Base-by-base conservation (phyloP, 2,888 invertebrate species). In the Meandrusa payeni region DNA sequence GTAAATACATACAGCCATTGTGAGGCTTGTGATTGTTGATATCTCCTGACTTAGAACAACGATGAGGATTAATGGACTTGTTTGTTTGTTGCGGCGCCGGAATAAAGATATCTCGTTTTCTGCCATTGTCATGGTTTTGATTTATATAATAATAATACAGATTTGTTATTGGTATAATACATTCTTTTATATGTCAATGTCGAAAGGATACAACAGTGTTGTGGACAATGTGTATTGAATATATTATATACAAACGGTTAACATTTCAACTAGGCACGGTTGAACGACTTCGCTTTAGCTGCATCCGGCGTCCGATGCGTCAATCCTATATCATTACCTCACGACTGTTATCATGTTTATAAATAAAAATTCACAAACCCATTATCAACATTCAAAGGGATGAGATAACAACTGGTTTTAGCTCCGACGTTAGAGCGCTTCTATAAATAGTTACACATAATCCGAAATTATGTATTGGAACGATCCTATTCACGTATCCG, bases 361-460 rank as follows among this genome's bases (percentile, higher is more conserved):
- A 41, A 41, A 41, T 29, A 34, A 23, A 6, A 23, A 33, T 15
- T 11, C 5, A 10, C 23, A 17, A 31, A 5, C 23, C 17, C 3
- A 24, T 15, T 17, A 24, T 24, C 19, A 43, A 15, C 19, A 24
- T 29, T 9, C 5, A 17, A 23, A 36, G 29, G 36, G 36, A 26
- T 43, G 42, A 37, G 28, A 37, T 20, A 37, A 31, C 26, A 31
- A 32, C 12, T 37, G 17, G 13, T 37, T 26, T 26, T 32, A 42
- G 42, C 23, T 22, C 15, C 3, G 15, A 41, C 22, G 22, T 17
- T 24, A 36, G 6, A 2, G 7, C 20, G 12, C 9, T 10, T 29
- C 40, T 41, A 41, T 33, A 6, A 33, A 41, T 41, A 41, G 34
- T 34, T 28, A 17, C 13, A 6, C 24, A 29, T 9, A 15, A 22